Evolutionary conservation across 1,140 invertebrate species (phyloP).

Genomic region (Musca domestica): DNA sequence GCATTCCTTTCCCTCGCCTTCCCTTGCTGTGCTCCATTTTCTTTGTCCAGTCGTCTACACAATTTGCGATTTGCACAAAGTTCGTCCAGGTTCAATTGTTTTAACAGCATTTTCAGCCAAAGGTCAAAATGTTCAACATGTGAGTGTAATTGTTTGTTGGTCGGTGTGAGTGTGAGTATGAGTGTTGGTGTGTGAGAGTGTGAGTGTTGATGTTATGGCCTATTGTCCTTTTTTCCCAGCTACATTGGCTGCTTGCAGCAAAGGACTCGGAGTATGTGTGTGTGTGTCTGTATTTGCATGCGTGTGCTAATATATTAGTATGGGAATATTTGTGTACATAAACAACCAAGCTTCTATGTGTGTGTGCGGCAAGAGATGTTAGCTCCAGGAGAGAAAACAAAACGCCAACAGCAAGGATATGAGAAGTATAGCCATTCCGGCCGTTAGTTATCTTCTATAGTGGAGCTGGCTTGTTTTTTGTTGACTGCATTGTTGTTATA

Average conservation of each 20-base stretch:
- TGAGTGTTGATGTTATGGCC: background rate
- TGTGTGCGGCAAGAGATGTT: conserved; percentile 6
- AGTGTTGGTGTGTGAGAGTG: background rate
- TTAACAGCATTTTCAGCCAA: no score
- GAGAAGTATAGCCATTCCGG: no score
- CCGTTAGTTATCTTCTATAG: no score
- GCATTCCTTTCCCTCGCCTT: no score
- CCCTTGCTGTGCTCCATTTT: background rate
- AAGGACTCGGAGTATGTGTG: background rate
- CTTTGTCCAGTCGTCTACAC: background rate
- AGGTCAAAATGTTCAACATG: no score
- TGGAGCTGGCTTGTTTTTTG: background rate
- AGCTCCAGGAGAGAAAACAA: background rate
- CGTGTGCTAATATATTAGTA: background rate
- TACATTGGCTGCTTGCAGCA: background rate
- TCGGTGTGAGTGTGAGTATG: background rate
- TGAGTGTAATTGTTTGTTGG: background rate
- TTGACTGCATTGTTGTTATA: background rate
- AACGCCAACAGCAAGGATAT: no score
- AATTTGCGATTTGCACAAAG: background rate
- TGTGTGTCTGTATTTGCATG: background rate
- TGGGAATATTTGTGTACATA: background rate
- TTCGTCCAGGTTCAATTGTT: background rate
- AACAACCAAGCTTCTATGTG: background rate
- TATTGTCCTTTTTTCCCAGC: background rate